Evolutionary conservation across 92 coral and sea anemone genomes (phyloP), one percentile per base, ranked within the genome.

Genomic region (Paramuricea clavata): DNA sequence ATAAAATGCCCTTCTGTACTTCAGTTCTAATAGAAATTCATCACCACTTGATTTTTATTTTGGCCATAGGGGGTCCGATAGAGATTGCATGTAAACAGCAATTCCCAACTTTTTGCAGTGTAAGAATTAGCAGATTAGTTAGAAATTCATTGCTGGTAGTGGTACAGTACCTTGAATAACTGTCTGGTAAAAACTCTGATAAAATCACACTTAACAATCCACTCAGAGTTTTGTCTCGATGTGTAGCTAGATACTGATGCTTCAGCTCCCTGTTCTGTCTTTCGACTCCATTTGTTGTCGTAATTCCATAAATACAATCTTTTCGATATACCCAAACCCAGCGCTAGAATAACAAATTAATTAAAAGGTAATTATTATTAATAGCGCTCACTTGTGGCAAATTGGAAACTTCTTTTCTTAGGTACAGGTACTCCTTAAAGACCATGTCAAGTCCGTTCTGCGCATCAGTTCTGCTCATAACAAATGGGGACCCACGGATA

Each of bases 191-290:
- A 65, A 82, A 89, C 28, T 89, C 85, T 25, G 87, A 47, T 21
- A 89, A 76, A n/a, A 89, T 78, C 13, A 83, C 85, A 27, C 71
- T 74, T 76, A 84, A 22, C 25, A 89, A 60, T 27, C 92, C 89
- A 83, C 89, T 89, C 60, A 89, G 89, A 39, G 92, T 74, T 79
- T 89, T 83, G 85, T 89, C 89, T 8, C 86, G 80, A 83, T 89
- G 89, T 47, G 80, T 74, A 44, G 92, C 88, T 26, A 89, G 81
- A 59, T 74, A 89, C 80, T 47, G 76, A 72, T 71, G 75, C 44
- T 87, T 87, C 87, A 87, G 87, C 23, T 87, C 91, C 43, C 74
- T 81, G 49, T 85, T 89, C 64, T 89, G 86, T 22, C 86, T 78
- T 47, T 83, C 89, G 35, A 89, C 89, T 3, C 89, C 89, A 89